Conservation (phyloP, 2,113 vertebrate genomes). For the Myotis lucifugus region DNA sequence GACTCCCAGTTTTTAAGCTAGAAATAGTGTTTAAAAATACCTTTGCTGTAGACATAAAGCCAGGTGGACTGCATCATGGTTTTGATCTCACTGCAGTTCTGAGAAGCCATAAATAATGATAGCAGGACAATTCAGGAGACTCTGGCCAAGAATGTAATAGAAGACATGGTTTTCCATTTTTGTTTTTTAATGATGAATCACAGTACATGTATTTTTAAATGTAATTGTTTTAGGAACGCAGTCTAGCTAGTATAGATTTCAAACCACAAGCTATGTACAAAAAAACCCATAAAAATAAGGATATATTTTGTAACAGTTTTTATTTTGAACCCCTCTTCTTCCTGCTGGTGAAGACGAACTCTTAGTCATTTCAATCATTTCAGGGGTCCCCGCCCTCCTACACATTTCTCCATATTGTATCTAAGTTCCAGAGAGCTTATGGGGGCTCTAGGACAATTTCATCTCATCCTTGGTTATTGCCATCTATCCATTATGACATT, state of each 20-base stretch:
- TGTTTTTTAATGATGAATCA: neutral
- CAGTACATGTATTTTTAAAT: neutral
- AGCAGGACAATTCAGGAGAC: neutral
- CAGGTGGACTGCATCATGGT: neutral
- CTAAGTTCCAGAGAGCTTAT: neutral
- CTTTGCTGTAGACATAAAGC: neutral
- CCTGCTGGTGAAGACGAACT: neutral
- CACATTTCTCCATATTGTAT: neutral
- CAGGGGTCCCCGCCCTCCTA: neutral
- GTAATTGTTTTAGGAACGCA: neutral
- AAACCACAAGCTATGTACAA: neutral
- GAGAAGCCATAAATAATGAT: neutral
- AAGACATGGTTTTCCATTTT: neutral
- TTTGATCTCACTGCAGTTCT: neutral
- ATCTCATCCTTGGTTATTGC: neutral
- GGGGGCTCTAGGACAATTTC: neutral
- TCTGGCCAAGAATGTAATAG: neutral
- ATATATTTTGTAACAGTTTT: neutral
- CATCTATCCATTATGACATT: neutral
- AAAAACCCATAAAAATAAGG: neutral
- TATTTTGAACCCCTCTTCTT: neutral
- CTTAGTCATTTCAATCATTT: neutral
- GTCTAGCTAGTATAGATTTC: neutral
- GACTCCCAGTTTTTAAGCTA: slow-evolving; percentile 5
- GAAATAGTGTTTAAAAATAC: neutral